These are phyloP conservation scores for Carabus problematicus DNA, from an alignment of 2,888 invertebrate species.

Conservation along the genomic window DNA sequence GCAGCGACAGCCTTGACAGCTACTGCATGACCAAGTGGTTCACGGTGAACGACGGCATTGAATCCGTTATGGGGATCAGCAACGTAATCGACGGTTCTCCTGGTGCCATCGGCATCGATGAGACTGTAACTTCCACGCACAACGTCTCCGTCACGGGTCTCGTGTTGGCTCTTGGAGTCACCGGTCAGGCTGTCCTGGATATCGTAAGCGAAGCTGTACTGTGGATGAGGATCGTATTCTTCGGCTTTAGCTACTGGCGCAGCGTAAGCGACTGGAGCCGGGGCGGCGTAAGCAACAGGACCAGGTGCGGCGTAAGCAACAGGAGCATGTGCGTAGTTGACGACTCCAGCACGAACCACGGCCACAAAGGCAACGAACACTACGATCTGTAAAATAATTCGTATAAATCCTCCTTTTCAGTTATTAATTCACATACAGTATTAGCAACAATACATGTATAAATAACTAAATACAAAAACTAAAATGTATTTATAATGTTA, in stretches of 20 bases:
- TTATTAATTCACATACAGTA: no score
- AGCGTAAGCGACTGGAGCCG: constrained; percentile 45
- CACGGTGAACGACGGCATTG: constrained; percentile 65
- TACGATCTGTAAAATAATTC: no score
- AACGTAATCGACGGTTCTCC: constrained; percentile 65
- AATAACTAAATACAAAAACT: no score
- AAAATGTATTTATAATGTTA: no score
- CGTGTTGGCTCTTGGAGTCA: constrained; percentile 64
- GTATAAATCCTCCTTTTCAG: no score
- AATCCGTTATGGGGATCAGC: constrained; percentile 66
- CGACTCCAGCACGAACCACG: constrained; percentile 18
- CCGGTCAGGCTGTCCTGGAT: constrained; percentile 64
- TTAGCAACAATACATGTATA: no score
- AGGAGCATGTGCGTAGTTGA: constrained; percentile 50
- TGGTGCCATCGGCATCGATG: constrained; percentile 64
- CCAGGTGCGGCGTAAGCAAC: no score
- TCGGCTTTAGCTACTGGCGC: constrained; percentile 52
- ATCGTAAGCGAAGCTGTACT: constrained; percentile 65
- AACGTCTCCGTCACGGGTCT: constrained; percentile 63
- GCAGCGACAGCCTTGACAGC: constrained; percentile 37
- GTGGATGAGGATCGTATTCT: constrained; percentile 63
- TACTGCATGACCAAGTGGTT: constrained; percentile 56
- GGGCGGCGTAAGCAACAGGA: no score
- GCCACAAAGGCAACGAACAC: not conserved
- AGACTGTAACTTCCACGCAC: constrained; percentile 65